These are phyloP conservation scores for Lepidothrix coronata DNA, from an alignment of 2,113 vertebrate genomes.

Conservation along the genomic window DNA sequence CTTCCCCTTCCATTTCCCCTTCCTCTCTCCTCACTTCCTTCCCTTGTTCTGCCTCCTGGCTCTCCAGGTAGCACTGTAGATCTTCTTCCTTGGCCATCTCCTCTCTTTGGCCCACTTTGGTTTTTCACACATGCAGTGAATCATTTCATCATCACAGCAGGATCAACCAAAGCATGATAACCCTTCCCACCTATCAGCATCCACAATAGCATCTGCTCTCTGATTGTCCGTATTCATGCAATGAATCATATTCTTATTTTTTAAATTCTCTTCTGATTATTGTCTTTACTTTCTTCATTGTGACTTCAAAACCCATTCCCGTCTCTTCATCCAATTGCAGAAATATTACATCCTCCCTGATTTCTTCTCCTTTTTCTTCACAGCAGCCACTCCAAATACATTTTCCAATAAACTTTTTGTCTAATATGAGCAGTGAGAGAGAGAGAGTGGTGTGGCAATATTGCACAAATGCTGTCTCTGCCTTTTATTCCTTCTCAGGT, in stretches of 20 bases:
- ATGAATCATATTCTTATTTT: neutral
- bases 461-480: neutral
- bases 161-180: neutral
- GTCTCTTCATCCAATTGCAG: neutral
- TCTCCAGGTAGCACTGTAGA: neutral
- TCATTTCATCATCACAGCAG: neutral
- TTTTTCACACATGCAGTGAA: neutral
- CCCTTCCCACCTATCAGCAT: neutral
- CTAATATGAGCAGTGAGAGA: neutral
- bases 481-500: neutral
- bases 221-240: rapidly evolving
- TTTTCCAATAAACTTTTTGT: neutral
- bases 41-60: neutral
- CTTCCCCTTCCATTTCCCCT: neutral
- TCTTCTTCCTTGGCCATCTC: neutral
- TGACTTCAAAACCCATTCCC: neutral
- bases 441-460: neutral
- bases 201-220: neutral
- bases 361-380: neutral
- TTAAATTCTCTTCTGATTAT: neutral
- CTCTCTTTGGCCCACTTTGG: neutral
- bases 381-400: neutral
- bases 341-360: neutral
- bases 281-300: neutral
- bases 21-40: neutral